Conservation (phyloP, 2,888 invertebrate species). For the Eristalinus aeneus region DNA sequence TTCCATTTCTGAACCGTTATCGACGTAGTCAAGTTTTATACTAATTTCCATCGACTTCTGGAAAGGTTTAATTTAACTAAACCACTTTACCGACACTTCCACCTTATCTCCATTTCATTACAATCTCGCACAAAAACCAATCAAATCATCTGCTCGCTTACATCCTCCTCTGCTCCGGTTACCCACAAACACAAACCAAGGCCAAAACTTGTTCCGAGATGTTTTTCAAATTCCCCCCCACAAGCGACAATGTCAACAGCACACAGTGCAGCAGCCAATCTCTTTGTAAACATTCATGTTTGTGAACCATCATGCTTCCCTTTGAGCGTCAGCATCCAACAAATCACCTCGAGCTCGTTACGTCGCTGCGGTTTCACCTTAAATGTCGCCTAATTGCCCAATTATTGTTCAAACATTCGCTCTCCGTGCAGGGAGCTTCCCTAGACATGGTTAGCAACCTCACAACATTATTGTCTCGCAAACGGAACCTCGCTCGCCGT, state of each 20-base stretch:
- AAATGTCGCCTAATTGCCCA: slow-evolving; percentile 69
- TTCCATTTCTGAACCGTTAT: too few relatives aligned
- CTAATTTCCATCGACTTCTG: neutral
- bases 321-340: slow-evolving; percentile 37
- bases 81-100: neutral
- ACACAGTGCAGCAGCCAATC: neutral
- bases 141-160: neutral
- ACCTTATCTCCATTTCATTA: neutral
- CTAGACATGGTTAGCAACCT: slow-evolving; percentile 1
- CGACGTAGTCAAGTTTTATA: too few relatives aligned
- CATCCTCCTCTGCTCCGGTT: neutral
- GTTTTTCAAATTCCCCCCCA: neutral
- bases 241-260: neutral
- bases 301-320: neutral
- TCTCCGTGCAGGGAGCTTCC: slow-evolving; percentile 20
- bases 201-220: neutral
- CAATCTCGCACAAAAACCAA: neutral
- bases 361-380: slow-evolving; percentile 58
- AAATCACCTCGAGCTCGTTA: slow-evolving; percentile 66
- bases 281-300: neutral
- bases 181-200: neutral
- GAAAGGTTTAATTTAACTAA: neutral
- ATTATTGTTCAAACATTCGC: slow-evolving; percentile 57
- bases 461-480: slow-evolving; percentile 23
- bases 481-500: neutral